Evolutionary conservation across 2,797 vertebrate species (phyloP).

Genomic region (Acanthis flammea): DNA sequence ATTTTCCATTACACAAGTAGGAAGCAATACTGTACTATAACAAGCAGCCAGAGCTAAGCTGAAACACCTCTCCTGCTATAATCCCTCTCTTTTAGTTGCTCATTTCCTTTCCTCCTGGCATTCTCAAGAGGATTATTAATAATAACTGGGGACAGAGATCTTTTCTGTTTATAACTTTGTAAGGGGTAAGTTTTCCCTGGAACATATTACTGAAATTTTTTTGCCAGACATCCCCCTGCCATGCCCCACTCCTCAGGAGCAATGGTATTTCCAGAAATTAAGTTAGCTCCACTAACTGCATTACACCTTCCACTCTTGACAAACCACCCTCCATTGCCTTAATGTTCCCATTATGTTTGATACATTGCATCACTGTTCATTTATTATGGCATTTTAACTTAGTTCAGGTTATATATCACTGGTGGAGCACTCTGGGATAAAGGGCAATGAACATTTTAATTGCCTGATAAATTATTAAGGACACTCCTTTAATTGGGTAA

Average conservation of each 20-base stretch:
- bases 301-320: constrained; percentile 10
- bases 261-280: constrained; percentile 45
- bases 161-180: not conserved
- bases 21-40: not conserved
- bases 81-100: not conserved
- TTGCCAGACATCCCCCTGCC: not conserved
- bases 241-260: not conserved
- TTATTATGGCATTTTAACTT: constrained; percentile 54
- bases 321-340: constrained; percentile 57
- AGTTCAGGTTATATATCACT: constrained; percentile 20
- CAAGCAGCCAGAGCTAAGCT: not conserved
- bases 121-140: not conserved
- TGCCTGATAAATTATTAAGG: constrained; percentile 71
- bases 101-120: not conserved
- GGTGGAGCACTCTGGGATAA: constrained; percentile 46
- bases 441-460: constrained; percentile 66
- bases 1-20: not conserved
- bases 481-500: constrained; percentile 63
- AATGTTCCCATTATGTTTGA: constrained; percentile 67
- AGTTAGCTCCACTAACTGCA: constrained; percentile 8
- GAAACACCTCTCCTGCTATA: not conserved
- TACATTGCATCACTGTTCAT: constrained; percentile 46
- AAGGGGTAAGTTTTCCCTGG: not conserved
- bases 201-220: not conserved
- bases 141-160: not conserved